Percentiles rank a stretch among this genome's conserved stretches.
Evolutionary conservation across 2,797 vertebrate species (phyloP).

Genomic region (Choloepus didactylus): DNA sequence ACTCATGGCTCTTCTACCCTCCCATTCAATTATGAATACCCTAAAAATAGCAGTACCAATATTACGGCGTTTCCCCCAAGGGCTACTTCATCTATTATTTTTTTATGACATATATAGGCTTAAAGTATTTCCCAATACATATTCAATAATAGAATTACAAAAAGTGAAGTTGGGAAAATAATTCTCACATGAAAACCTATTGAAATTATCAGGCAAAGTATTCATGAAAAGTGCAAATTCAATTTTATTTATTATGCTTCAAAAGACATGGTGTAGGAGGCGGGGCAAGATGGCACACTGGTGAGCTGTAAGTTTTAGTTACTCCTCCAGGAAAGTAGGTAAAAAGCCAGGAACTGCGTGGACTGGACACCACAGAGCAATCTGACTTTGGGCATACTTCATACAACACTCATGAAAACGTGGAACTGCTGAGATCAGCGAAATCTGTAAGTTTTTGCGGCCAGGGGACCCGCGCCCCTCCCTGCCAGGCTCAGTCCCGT

Average conservation of each 20-base stretch:
- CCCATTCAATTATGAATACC: slow-evolving; percentile 71
- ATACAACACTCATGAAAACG: too few relatives aligned
- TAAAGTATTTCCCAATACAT: slow-evolving; percentile 69
- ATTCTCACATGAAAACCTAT: slow-evolving; percentile 35
- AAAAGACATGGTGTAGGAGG: too few relatives aligned
- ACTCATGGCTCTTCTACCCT: slow-evolving; percentile 50
- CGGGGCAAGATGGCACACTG: too few relatives aligned
- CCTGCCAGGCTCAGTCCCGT: too few relatives aligned
- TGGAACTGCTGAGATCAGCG: too few relatives aligned
- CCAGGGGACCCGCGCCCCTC: too few relatives aligned
- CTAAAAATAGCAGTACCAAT: slow-evolving; percentile 74
- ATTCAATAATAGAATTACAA: slow-evolving; percentile 72
- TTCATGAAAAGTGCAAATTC: slow-evolving; percentile 30
- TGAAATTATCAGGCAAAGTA: slow-evolving; percentile 55
- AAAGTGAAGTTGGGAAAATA: slow-evolving; percentile 43
- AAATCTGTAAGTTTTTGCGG: too few relatives aligned
- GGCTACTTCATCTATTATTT: slow-evolving; percentile 71
- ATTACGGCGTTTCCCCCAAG: slow-evolving; percentile 67
- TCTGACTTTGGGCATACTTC: too few relatives aligned
- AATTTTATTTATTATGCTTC: slow-evolving; percentile 56
- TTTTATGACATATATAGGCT: slow-evolving; percentile 65
- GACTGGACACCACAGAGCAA: too few relatives aligned
- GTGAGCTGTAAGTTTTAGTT: too few relatives aligned
- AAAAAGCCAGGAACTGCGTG: too few relatives aligned
- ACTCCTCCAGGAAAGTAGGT: too few relatives aligned